These are phyloP conservation scores for Trissolcus japonicus DNA, from an alignment of 2,888 invertebrate genomes.

Conservation along the genomic window DNA sequence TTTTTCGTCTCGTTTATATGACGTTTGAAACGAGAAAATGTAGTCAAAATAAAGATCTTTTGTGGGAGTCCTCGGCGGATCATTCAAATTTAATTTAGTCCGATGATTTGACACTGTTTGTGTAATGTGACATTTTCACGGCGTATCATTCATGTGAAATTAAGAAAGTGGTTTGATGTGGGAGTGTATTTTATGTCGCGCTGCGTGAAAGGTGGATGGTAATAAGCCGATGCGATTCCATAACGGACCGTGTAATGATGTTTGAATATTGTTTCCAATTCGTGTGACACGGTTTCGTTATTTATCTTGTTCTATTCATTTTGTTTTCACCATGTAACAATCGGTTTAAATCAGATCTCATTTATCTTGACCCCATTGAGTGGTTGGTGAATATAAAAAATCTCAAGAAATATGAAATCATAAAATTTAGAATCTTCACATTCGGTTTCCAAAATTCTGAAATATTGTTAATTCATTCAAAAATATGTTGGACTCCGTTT, in stretches of 20 bases:
- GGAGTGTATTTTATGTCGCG: conserved; percentile 22
- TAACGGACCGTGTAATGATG: conserved; percentile 3
- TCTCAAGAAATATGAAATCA: no score
- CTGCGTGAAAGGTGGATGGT: conserved; percentile 22
- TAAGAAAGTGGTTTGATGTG: conserved; percentile 13
- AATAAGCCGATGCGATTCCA: conserved; percentile 5
- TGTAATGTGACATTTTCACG: conserved; percentile 31
- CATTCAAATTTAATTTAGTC: no score
- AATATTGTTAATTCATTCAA: no score
- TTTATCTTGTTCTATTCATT: no score
- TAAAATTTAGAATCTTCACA: no score
- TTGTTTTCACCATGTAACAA: not conserved
- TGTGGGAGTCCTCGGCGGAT: no score
- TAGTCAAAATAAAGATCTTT: not conserved
- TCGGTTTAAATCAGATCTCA: not conserved
- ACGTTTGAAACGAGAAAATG: conserved; percentile 1
- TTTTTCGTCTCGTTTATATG: not conserved
- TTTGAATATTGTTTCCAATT: not conserved
- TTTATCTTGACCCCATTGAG: not conserved
- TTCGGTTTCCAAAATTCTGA: no score
- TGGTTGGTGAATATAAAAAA: no score
- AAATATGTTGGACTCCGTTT: no score
- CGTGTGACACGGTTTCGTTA: not conserved
- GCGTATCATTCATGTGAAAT: conserved; percentile 21
- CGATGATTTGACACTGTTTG: conserved; percentile 3